Evolutionary conservation across 2,797 vertebrate genomes (phyloP).

Genomic region (Schizothorax lantsangensis): DNA sequence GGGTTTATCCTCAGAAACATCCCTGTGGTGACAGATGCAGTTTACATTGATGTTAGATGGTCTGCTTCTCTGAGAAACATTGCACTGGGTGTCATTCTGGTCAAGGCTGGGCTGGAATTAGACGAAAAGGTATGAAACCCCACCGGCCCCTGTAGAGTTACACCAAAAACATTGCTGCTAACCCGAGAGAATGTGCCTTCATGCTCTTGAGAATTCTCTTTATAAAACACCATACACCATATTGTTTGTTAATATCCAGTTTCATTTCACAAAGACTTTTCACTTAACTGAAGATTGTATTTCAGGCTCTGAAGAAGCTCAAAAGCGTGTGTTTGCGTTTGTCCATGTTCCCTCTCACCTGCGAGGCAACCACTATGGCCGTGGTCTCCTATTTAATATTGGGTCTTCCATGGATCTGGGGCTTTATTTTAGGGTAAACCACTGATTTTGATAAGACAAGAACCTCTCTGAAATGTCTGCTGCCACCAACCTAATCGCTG

Average conservation of each 20-base stretch:
- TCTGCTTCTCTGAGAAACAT: slow-evolving; percentile 90
- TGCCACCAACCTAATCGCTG: not conserved
- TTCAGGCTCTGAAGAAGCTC: slow-evolving; percentile 90
- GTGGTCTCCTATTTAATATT: slow-evolving; percentile 86
- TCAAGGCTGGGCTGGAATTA: slow-evolving; percentile 90
- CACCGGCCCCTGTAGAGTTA: not conserved
- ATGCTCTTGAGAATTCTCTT: not conserved
- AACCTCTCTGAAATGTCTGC: not conserved
- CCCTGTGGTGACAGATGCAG: slow-evolving; percentile 78
- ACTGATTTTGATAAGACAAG: slow-evolving; percentile 4
- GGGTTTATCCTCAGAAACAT: slow-evolving; percentile 90
- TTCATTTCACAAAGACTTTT: not conserved
- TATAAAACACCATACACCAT: not conserved
- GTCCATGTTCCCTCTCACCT: slow-evolving; percentile 84
- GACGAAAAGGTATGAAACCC: slow-evolving; percentile 84
- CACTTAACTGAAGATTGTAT: not conserved
- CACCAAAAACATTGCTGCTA: not conserved
- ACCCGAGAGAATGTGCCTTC: not conserved
- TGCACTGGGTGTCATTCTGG: slow-evolving; percentile 91
- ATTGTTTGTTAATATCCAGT: not conserved
- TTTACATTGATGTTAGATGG: slow-evolving; percentile 85
- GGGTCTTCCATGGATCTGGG: slow-evolving; percentile 92
- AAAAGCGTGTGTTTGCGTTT: slow-evolving; percentile 89
- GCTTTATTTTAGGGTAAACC: slow-evolving; percentile 92
- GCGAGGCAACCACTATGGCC: slow-evolving; percentile 85